Conservation (phyloP, 2,797 vertebrate genomes). For the Atherinosoma microstoma region DNA sequence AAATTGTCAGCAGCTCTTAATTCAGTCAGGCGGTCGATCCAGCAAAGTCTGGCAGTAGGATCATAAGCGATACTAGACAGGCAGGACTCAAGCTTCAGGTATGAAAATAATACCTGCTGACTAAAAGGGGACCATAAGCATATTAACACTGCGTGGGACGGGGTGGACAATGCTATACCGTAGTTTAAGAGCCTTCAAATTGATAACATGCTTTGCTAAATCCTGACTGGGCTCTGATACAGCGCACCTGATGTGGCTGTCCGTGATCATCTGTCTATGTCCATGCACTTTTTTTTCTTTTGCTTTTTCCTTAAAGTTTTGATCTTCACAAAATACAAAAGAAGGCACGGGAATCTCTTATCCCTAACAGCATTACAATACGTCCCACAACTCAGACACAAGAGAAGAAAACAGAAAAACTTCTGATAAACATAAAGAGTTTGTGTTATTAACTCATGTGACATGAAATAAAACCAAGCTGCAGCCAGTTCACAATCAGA, state of each 20-base stretch:
- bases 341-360: not conserved
- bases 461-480: too few species aligned
- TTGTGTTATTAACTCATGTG: too few species aligned
- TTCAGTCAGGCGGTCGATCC: conserved; percentile 64
- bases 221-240: conserved; percentile 6
- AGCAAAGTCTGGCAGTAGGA: conserved; percentile 64
- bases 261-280: too few species aligned
- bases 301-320: too few species aligned
- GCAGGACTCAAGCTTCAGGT: conserved; percentile 46
- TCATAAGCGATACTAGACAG: conserved; percentile 46
- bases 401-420: too few species aligned
- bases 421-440: too few species aligned
- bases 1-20: conserved; percentile 87
- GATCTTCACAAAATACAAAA: too few species aligned
- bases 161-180: conserved; percentile 26
- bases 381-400: too few species aligned
- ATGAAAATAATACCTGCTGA: conserved; percentile 66
- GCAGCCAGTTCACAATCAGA: not conserved
- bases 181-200: conserved; percentile 35
- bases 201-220: conserved; percentile 35
- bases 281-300: too few species aligned
- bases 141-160: conserved; percentile 37
- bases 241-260: not conserved
- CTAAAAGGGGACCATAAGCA: conserved; percentile 38
- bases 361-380: too few species aligned